Percentiles rank a stretch among this genome's conserved stretches.
These are phyloP conservation scores for Abscondita cerata DNA, from an alignment of 2,888 invertebrate species.

Conservation along the genomic window DNA sequence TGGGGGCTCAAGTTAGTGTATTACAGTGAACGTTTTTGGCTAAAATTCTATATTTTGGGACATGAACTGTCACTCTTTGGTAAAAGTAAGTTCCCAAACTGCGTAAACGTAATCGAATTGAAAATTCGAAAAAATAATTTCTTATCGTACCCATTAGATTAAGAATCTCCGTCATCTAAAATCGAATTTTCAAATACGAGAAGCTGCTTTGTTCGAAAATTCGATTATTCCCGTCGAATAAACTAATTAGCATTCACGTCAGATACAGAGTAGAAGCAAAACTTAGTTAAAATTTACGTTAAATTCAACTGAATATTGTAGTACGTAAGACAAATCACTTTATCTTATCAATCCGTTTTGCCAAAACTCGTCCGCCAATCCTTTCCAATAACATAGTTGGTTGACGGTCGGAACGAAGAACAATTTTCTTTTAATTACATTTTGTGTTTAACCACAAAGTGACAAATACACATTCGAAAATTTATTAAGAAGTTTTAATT, in stretches of 20 bases:
- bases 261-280: constrained; percentile 32
- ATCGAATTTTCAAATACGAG: constrained; percentile 35
- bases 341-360: constrained; percentile 31
- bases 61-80: too few species aligned
- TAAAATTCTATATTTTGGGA: too few species aligned
- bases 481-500: too few species aligned
- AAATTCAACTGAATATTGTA: constrained; percentile 34
- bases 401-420: too few species aligned
- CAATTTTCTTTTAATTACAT: too few species aligned
- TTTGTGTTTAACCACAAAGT: too few species aligned
- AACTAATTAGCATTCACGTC: constrained; percentile 37
- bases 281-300: constrained; percentile 36
- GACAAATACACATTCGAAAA: too few species aligned
- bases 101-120: constrained; percentile 19
- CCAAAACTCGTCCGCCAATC: constrained; percentile 10
- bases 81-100: background rate
- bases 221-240: constrained; percentile 37
- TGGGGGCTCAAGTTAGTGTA: too few species aligned
- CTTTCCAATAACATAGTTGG: background rate
- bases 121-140: constrained; percentile 31
- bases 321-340: constrained; percentile 32
- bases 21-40: too few species aligned
- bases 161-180: constrained; percentile 31
- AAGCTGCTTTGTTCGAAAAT: constrained; percentile 36
- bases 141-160: constrained; percentile 27